Percentiles rank a stretch among this genome's conserved stretches.
These are phyloP conservation scores for Henricia sp. DNA, from an alignment of 53 echinoderm and acorn worm species.

Conservation along the genomic window DNA sequence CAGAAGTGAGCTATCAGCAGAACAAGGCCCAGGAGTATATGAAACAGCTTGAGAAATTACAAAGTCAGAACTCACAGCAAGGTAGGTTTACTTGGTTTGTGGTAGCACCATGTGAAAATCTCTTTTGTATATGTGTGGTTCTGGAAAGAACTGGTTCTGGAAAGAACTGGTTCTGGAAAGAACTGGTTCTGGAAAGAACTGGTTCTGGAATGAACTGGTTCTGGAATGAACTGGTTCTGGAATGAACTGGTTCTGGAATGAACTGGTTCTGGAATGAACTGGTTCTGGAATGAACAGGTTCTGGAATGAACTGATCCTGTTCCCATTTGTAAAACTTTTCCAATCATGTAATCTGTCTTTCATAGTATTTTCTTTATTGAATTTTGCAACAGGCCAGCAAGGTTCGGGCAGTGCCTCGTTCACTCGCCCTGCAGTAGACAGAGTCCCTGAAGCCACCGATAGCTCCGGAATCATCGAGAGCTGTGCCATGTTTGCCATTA, in stretches of 20 bases:
- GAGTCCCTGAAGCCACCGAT: conserved; percentile 26
- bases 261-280: too few relatives aligned
- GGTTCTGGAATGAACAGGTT: too few relatives aligned
- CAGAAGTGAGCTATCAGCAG: conserved; percentile 28
- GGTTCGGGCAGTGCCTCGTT: neutral
- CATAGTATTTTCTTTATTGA: neutral
- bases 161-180: too few relatives aligned
- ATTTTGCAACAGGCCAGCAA: neutral
- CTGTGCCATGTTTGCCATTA: conserved; percentile 64
- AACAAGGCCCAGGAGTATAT: conserved; percentile 26
- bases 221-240: too few relatives aligned
- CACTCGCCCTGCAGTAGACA: neutral
- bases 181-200: too few relatives aligned
- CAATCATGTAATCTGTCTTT: too few relatives aligned
- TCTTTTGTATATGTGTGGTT: too few relatives aligned
- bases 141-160: too few relatives aligned
- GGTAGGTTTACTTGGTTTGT: neutral
- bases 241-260: too few relatives aligned
- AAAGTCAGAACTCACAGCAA: neutral
- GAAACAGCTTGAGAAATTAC: conserved; percentile 38
- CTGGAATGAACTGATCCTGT: too few relatives aligned
- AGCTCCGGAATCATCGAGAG: conserved; percentile 60
- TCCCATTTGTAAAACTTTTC: too few relatives aligned
- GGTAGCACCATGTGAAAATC: neutral
- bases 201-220: too few relatives aligned